Evolutionary conservation across 2,797 vertebrate genomes (phyloP).

Genomic region (Toxotes lorentzi): DNA sequence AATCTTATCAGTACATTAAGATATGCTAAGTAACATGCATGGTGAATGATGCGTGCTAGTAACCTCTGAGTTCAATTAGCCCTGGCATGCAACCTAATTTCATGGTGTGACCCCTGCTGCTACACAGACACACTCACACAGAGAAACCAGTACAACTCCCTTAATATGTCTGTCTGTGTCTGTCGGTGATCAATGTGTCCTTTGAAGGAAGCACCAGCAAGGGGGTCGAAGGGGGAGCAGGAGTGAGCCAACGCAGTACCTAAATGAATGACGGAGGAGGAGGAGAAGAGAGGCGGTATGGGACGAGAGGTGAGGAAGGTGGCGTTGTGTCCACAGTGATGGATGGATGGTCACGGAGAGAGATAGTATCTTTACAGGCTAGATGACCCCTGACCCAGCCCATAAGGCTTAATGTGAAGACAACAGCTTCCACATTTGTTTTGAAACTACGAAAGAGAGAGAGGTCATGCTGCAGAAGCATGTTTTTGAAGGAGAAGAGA

Average conservation of each 20-base stretch:
- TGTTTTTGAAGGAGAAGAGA: slow-evolving; percentile 11
- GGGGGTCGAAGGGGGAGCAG: slow-evolving; percentile 1
- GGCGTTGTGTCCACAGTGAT: slow-evolving; percentile 53
- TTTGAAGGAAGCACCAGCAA: slow-evolving; percentile 50
- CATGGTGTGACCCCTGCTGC: slow-evolving; percentile 69
- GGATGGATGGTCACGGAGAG: slow-evolving; percentile 55
- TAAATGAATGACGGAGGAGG: slow-evolving; percentile 13
- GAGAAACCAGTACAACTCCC: slow-evolving; percentile 38
- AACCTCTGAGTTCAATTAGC: slow-evolving; percentile 77
- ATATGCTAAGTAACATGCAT: slow-evolving; percentile 62
- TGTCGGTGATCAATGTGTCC: slow-evolving; percentile 60
- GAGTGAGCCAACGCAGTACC: slow-evolving; percentile 36
- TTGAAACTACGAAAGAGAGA: slow-evolving; percentile 28
- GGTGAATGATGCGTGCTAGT: slow-evolving; percentile 65
- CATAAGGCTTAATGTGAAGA: slow-evolving; percentile 32
- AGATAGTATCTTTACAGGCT: slow-evolving; percentile 64
- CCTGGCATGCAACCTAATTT: slow-evolving; percentile 74
- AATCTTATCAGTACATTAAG: slow-evolving; percentile 74
- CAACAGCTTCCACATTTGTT: slow-evolving; percentile 43
- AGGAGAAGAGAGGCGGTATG: slow-evolving; percentile 24
- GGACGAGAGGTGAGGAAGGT: slow-evolving; percentile 58
- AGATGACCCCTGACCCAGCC: slow-evolving; percentile 51
- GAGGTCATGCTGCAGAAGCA: slow-evolving; percentile 18
- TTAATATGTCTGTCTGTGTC: slow-evolving; percentile 47
- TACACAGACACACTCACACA: slow-evolving; percentile 36